Base-by-base conservation (phyloP, 2,797 vertebrate genomes). In the Jordanella pulchra region DNA sequence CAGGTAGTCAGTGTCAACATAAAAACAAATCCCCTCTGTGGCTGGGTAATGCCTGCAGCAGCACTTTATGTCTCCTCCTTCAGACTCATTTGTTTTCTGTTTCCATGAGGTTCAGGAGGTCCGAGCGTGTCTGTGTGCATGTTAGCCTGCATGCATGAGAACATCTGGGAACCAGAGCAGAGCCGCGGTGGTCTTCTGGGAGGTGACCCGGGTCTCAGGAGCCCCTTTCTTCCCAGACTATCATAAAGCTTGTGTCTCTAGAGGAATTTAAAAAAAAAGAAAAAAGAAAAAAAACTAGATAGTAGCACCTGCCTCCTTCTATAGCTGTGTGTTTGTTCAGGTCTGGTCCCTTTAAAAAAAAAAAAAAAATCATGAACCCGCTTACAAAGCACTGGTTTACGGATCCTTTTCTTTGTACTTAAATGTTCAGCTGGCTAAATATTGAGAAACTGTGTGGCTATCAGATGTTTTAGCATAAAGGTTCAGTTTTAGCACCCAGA, bases 261-360 rank as follows among this genome's bases (percentile, higher is more conserved):
- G 92, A 92, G 92, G n/a, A n/a, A n/a, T n/a, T n/a, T 80, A 91
- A 92, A 87, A 91, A 86, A 92, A 47, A 39, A 32, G 17, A 14
- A 15, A 50, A 5, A 45, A n/a, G 21, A n/a, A 67, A 77, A 76
- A 91, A 93, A 93, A 93, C 92, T 91, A 89, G 87, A 89, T 79
- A 82, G 80, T 78, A 89, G 89, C 96, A 96, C 96, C 96, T 97
- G 96, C 93, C 92, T 81, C 84, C 77, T 83, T 84, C 92, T 91
- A 86, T 91, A 87, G 67, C 65, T 90, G 89, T 84, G 69, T 95
- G 93, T 97, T 97, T 95, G 90, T 94, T 95, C 94, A 94, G 90
- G 85, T 93, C 89, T 27, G 86, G 90, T 91, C 86, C 89, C 91
- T 88, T 90, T 92, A n/a, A n/a, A n/a, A n/a, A n/a, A n/a, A n/a